These are phyloP conservation scores for Chelidonichthys spinosus DNA, from an alignment of 2,797 vertebrate genomes.

Conservation along the genomic window DNA sequence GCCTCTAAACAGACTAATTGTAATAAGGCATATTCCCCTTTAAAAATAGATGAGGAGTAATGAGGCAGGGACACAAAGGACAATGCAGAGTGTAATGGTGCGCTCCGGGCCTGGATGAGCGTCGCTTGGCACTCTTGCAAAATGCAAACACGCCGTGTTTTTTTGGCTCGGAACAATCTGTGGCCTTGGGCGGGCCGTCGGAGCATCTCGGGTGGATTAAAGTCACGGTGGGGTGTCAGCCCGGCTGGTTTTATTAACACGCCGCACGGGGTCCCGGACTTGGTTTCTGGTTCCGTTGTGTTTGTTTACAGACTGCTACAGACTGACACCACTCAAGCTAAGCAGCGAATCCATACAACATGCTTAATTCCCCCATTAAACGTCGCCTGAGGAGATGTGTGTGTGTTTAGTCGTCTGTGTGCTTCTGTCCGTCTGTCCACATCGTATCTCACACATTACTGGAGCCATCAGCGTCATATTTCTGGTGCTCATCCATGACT, in stretches of 20 bases:
- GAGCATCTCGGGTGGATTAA: slow-evolving; percentile 36
- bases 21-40: slow-evolving; percentile 75
- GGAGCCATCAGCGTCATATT: too few species aligned
- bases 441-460: background rate
- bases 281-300: too few species aligned
- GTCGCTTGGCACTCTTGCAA: slow-evolving; percentile 24
- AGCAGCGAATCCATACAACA: background rate
- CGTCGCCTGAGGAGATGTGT: background rate
- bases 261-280: background rate
- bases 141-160: slow-evolving; percentile 30
- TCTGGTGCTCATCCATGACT: background rate
- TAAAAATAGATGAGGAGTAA: slow-evolving; percentile 78
- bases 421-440: background rate
- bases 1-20: slow-evolving; percentile 76
- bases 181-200: slow-evolving; percentile 12
- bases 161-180: slow-evolving; percentile 21
- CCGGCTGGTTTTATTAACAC: slow-evolving; percentile 31
- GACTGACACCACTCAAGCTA: background rate
- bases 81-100: slow-evolving; percentile 65
- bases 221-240: slow-evolving; percentile 18
- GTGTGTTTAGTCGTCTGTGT: background rate
- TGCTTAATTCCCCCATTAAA: background rate
- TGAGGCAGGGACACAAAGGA: slow-evolving; percentile 70
- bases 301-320: too few species aligned
- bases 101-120: slow-evolving; percentile 44